Conservation (phyloP, 2,797 vertebrate species). For the Falco cherrug region DNA sequence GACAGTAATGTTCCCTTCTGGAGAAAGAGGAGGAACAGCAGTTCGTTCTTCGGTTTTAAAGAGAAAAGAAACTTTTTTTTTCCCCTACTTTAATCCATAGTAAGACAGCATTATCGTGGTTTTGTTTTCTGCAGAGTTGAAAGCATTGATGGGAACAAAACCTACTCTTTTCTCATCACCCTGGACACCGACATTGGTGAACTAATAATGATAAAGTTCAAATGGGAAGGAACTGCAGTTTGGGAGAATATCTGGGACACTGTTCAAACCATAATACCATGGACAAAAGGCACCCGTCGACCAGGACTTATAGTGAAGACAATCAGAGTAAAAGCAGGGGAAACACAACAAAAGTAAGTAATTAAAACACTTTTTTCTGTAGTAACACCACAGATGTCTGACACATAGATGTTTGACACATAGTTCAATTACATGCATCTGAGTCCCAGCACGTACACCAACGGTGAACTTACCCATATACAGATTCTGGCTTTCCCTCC, state of each 20-base stretch:
- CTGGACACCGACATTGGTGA: slow-evolving; percentile 89
- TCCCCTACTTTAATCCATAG: neutral
- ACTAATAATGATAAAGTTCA: slow-evolving; percentile 85
- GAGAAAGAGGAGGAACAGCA: neutral
- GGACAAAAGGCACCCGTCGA: slow-evolving; percentile 70
- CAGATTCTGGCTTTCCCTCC: neutral
- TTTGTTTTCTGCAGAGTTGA: slow-evolving; percentile 76
- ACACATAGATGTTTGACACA: neutral
- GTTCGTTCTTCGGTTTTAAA: neutral
- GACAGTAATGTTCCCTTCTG: neutral
- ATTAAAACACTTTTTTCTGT: neutral
- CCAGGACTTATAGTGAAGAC: slow-evolving; percentile 82
- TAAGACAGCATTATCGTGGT: neutral
- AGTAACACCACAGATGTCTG: neutral
- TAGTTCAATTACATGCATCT: neutral
- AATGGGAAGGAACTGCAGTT: slow-evolving; percentile 83
- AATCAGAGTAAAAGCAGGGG: slow-evolving; percentile 88
- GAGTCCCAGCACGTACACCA: neutral
- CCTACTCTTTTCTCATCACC: slow-evolving; percentile 89
- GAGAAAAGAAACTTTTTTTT: accelerated
- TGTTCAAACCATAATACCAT: slow-evolving; percentile 86
- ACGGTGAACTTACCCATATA: neutral
- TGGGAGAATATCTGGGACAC: slow-evolving; percentile 89
- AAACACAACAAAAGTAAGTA: slow-evolving; percentile 89
- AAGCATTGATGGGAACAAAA: slow-evolving; percentile 85